Conservation (phyloP, 1,140 invertebrate genomes). For the Calosoma granatense region DNA sequence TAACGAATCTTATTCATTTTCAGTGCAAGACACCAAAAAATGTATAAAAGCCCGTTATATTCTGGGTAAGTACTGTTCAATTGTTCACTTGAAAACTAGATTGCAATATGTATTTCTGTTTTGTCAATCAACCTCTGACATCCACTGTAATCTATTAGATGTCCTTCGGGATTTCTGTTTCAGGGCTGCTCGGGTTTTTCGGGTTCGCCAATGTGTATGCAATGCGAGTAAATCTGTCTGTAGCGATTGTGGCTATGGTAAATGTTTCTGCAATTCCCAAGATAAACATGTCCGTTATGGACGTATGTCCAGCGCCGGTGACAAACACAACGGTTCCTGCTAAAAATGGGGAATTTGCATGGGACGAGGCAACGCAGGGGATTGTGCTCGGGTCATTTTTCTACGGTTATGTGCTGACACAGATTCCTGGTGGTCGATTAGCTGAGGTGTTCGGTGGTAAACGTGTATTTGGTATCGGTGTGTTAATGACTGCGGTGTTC, state of each 20-base stretch:
- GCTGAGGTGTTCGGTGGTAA: constrained; percentile 73
- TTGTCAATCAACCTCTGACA: too few relatives aligned
- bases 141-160: too few relatives aligned
- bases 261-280: constrained; percentile 59
- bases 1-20: constrained; percentile 21
- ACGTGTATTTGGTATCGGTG: constrained; percentile 65
- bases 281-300: constrained; percentile 41
- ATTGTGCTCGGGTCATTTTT: constrained; percentile 77
- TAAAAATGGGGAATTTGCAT: constrained; percentile 60
- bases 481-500: constrained; percentile 66
- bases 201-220: constrained; percentile 79
- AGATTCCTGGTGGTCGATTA: constrained; percentile 75
- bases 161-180: not conserved
- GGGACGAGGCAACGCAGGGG: constrained; percentile 68
- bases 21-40: constrained; percentile 50
- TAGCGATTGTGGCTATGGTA: constrained; percentile 90
- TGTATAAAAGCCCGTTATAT: constrained; percentile 62
- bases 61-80: constrained; percentile 28
- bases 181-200: constrained; percentile 65
- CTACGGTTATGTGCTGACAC: constrained; percentile 76
- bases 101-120: too few relatives aligned
- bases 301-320: constrained; percentile 45
- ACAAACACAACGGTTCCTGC: constrained; percentile 45
- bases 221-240: constrained; percentile 84
- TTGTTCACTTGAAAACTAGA: not conserved